phyloP scores from a whole-genome alignment of 2,113 vertebrate genomes.

The Phrynosoma platyrhinos region DNA sequence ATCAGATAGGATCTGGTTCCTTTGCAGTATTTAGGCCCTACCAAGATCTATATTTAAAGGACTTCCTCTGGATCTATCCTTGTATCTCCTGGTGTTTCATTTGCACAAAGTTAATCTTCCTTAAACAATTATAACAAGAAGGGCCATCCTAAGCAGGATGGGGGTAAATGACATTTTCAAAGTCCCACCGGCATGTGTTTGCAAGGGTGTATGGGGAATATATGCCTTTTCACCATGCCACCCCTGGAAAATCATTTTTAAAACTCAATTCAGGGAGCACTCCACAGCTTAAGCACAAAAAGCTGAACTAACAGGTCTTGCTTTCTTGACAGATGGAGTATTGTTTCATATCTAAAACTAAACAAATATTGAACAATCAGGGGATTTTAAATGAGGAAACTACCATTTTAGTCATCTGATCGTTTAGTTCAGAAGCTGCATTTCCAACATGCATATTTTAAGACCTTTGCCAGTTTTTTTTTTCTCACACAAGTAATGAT shows the following conservation, averaged over 20 bases:
- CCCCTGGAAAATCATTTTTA: not conserved
- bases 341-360: not conserved
- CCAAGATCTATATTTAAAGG: not conserved
- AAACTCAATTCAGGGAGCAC: not conserved
- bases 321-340: not conserved
- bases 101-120: not conserved
- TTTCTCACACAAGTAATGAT: not conserved
- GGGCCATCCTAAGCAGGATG: not conserved
- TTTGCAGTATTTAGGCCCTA: too few species aligned
- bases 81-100: not conserved
- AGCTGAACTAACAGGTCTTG: not conserved
- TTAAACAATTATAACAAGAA: not conserved
- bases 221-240: not conserved
- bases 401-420: not conserved
- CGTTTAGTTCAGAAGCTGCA: not conserved
- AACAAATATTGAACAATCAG: not conserved
- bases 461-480: not conserved
- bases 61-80: not conserved
- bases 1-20: too few species aligned
- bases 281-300: not conserved
- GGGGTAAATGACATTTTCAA: not conserved
- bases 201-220: not conserved
- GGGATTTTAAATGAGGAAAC: not conserved
- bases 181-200: not conserved
- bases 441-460: slow-evolving; percentile 4